Percentiles rank a stretch among this genome's conserved stretches.
Evolutionary conservation across 1,140 invertebrate genomes (phyloP).

Genomic region (Drosophila virilis): DNA sequence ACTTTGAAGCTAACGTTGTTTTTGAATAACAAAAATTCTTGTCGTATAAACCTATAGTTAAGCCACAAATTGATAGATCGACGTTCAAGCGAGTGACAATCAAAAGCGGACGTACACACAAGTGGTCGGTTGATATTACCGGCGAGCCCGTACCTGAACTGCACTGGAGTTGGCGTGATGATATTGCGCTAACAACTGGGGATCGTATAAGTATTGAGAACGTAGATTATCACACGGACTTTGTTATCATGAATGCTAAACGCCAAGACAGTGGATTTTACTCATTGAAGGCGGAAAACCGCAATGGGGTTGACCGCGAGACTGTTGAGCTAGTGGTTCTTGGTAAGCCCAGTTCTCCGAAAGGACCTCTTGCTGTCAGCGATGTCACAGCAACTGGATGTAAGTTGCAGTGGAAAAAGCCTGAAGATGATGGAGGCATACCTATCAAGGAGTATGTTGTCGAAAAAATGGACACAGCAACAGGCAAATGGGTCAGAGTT

Average conservation of each 20-base stretch:
- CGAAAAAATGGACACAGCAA: constrained; percentile 96
- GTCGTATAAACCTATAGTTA: constrained; percentile 87
- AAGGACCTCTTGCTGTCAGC: constrained; percentile 94
- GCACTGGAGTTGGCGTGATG: constrained; percentile 94
- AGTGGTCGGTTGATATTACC: constrained; percentile 95
- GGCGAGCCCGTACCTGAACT: constrained; percentile 95
- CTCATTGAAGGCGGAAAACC: constrained; percentile 94
- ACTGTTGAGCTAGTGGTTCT: constrained; percentile 96
- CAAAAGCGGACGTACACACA: constrained; percentile 96
- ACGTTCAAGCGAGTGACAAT: constrained; percentile 94
- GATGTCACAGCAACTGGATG: constrained; percentile 94
- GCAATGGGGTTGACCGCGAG: constrained; percentile 94
- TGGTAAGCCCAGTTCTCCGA: constrained; percentile 92
- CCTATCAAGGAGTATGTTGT: constrained; percentile 98
- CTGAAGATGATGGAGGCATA: constrained; percentile 96
- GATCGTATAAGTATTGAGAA: constrained; percentile 96
- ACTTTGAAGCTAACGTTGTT: neutral
- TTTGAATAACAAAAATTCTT: constrained; percentile 2
- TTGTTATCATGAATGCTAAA: constrained; percentile 91
- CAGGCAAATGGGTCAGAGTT: constrained; percentile 95
- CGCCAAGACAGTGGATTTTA: constrained; percentile 96
- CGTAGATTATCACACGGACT: constrained; percentile 95
- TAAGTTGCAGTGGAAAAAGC: constrained; percentile 95
- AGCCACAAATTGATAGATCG: constrained; percentile 96
- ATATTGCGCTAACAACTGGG: constrained; percentile 91